phyloP scores from a whole-genome alignment of 1,140 invertebrate genomes.

The Aphelenchoides besseyi region DNA sequence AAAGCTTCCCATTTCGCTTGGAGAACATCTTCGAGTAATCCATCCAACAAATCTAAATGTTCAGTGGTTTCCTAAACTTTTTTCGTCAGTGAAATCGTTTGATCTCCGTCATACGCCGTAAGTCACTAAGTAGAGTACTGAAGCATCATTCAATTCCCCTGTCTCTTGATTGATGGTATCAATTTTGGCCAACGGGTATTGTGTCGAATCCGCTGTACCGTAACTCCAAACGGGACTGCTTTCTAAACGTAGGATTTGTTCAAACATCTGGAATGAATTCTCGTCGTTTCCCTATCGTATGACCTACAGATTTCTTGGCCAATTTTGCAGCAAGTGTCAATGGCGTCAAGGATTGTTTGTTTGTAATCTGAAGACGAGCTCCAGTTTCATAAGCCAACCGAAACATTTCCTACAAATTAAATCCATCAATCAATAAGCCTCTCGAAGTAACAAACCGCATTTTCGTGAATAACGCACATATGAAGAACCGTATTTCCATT shows the following conservation, averaged over 20 bases:
- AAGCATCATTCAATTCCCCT: slow-evolving; percentile 86
- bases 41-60: slow-evolving; percentile 91
- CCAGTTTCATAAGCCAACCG: slow-evolving; percentile 89
- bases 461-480: slow-evolving; percentile 91
- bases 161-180: slow-evolving; percentile 89
- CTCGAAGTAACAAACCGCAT: slow-evolving; percentile 68
- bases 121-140: slow-evolving; percentile 92
- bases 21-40: slow-evolving; percentile 84
- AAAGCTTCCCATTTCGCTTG: slow-evolving; percentile 87
- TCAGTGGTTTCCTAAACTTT: slow-evolving; percentile 79
- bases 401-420: slow-evolving; percentile 73
- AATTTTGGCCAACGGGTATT: slow-evolving; percentile 89
- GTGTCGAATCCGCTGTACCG: slow-evolving; percentile 87
- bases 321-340: slow-evolving; percentile 86
- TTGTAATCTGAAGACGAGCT: slow-evolving; percentile 77
- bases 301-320: slow-evolving; percentile 73
- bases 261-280: slow-evolving; percentile 80
- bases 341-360: slow-evolving; percentile 82
- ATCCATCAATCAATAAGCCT: neutral
- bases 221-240: slow-evolving; percentile 66
- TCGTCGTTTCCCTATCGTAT: neutral
- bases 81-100: neutral
- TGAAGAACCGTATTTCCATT: slow-evolving; percentile 96
- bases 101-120: slow-evolving; percentile 77
- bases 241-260: slow-evolving; percentile 65